Base-by-base conservation (phyloP, 1,140 invertebrate species). In the Lepidurus packardi region DNA sequence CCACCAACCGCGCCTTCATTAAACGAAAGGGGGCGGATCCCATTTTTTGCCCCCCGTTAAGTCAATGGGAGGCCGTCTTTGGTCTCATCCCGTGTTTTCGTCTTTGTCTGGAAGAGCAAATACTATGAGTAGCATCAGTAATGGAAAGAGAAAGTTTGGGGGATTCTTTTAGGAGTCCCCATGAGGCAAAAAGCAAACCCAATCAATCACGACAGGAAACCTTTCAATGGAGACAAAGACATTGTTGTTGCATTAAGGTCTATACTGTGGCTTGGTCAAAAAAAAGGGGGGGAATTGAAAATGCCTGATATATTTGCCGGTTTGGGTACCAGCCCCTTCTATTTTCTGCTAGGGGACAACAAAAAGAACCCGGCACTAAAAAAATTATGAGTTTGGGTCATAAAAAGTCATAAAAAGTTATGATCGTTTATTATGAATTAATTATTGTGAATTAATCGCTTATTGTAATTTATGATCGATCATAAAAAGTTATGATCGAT, bases 221-320 rank as follows among this genome's bases (percentile, higher is more conserved):
- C 53, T 65, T 65, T 16, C 16, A 65, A 65, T 65, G 53, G 53
- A 16, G 53, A 65, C 53, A 65, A 34, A 34, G 53, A 65, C 53
- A 65, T 65, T 65, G 53, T 21, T 21, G 53, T 47, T 65, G 53
- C 53, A 65, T 65, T 65, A 65, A 65, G 53, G 6, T 5, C 53
- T 65, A n/a, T 65, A 65, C 16, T 16, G 21, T 65, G 53, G 53
- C 53, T n/a, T 65, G 53, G 21, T 3, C 16, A 16, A 65, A 65
- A 16, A 21, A 16, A 65, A 8, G 21, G 21, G 21, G 21, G 21
- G 53, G 16, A 47, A 47, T 4, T 47, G 6, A 7, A 65, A n/a
- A 21, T 34, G 34, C 34, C 34, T 6, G 7, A 65, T 13, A 21
- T 65, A 65, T 7, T 16, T 65, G 8, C 13, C 53, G 53, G 53